Evolutionary conservation across 2,888 invertebrate genomes (phyloP), one percentile per base, ranked within the genome.

Genomic region (Harpalus rubripes): DNA sequence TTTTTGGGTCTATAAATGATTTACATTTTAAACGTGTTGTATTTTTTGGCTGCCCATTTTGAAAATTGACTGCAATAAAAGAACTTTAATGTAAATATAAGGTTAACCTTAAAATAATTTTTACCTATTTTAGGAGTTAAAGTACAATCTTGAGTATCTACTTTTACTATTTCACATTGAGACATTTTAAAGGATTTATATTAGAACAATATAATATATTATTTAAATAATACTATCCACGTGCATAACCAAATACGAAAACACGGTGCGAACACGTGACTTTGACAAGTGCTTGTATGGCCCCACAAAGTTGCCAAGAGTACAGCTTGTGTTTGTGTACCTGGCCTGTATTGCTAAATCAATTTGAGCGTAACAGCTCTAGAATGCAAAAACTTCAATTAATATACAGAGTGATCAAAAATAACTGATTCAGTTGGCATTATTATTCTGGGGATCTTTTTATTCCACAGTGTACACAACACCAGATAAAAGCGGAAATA

Each of bases 31-130:
- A 86, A 39, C 88, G 86, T 5, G 86, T 81, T 83, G 87, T 87
- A 79, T 88, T 85, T 0, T 87, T 87, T 65, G 87, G 84, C 74
- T 87, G 85, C 3, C 88, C 88, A 88, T 90, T 90, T 87, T 89
- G 88, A 84, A 90, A 89, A 72, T 88, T 86, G 56, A 89, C 90
- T 90, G 74, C 52, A 88, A 88, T 80, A 52, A 52, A 15, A 74
- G 78, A 32, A 32, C 52, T 58, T 72, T 52, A 12, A 80, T 32
- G 22, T 81, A 10, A 79, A 74, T 32, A 32, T 1, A 4, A 32
- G 5, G 5, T 44, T 26, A 10, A 22, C 26, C 26, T 6, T 18
- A 10, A 63, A 63, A 63, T 10, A 63, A 12, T 26, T 22, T 32
- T 39, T 76, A 83, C 83, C 59, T 39, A 76, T 76, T 83, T 83